Conservation (phyloP, 2,797 vertebrate genomes). For the Ptychadena robeensis region DNA sequence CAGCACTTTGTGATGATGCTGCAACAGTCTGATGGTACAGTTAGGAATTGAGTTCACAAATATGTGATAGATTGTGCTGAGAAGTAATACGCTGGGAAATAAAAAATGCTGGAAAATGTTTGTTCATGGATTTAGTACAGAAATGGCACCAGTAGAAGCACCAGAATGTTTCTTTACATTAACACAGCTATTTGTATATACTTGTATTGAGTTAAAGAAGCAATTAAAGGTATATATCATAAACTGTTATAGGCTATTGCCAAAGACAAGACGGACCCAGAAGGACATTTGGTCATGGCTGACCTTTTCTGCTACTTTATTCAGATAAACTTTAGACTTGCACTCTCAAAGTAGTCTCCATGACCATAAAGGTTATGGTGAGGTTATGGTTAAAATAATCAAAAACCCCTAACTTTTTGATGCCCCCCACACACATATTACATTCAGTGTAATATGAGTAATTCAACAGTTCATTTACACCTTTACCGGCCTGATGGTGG, state of each 20-base stretch:
- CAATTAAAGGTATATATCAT: background rate
- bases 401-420: no score
- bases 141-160: slow-evolving; percentile 7
- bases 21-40: slow-evolving; percentile 45
- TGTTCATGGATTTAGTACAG: background rate
- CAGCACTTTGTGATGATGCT: slow-evolving; percentile 38
- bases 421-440: no score
- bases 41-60: slow-evolving; percentile 41
- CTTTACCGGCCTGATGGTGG: no score
- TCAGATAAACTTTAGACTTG: background rate
- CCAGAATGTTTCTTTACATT: background rate
- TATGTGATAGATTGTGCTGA: slow-evolving; percentile 39
- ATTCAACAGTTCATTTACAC: no score
- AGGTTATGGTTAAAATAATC: no score
- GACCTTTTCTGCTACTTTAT: background rate
- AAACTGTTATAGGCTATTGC: background rate
- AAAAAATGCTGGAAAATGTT: slow-evolving; percentile 34
- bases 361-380: no score
- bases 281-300: background rate
- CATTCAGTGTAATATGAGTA: no score
- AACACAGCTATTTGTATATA: background rate
- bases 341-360: background rate
- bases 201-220: background rate
- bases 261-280: background rate
- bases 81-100: slow-evolving; percentile 41